These are phyloP conservation scores for Brachionus paranguensis DNA, from an alignment of 1,140 invertebrate genomes.

Conservation along the genomic window DNA sequence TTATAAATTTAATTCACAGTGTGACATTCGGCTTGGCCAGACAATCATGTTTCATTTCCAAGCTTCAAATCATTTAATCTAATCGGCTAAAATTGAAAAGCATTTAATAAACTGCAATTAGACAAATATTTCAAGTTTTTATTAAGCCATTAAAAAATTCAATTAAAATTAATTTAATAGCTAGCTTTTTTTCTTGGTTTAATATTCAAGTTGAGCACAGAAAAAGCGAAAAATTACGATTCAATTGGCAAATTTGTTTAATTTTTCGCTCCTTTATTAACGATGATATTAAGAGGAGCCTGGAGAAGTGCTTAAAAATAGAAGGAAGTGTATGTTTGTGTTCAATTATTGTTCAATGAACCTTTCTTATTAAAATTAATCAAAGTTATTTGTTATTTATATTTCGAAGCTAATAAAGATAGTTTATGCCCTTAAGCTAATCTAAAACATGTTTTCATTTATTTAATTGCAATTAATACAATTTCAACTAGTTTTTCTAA, in stretches of 20 bases:
- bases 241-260: not conserved
- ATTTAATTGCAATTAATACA: constrained; percentile 35
- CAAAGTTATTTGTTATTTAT: constrained; percentile 24
- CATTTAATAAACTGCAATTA: not conserved
- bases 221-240: not conserved
- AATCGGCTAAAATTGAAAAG: constrained; percentile 4
- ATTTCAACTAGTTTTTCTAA: not conserved
- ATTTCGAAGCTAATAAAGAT: not conserved
- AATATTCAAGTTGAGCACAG: not conserved
- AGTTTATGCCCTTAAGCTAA: constrained; percentile 26
- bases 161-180: not conserved
- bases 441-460: constrained; percentile 31
- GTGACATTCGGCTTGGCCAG: not conserved
- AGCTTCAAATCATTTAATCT: not conserved
- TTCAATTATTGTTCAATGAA: constrained; percentile 20
- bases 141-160: not conserved
- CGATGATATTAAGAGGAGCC: not conserved
- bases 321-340: constrained; percentile 4
- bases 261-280: not conserved
- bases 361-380: constrained; percentile 31
- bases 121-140: not conserved
- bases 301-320: not conserved
- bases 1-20: constrained; percentile 17
- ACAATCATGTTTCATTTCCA: not conserved
- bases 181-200: not conserved